Conservation (phyloP, 2,113 vertebrate genomes). For the Psittacus erithacus region DNA sequence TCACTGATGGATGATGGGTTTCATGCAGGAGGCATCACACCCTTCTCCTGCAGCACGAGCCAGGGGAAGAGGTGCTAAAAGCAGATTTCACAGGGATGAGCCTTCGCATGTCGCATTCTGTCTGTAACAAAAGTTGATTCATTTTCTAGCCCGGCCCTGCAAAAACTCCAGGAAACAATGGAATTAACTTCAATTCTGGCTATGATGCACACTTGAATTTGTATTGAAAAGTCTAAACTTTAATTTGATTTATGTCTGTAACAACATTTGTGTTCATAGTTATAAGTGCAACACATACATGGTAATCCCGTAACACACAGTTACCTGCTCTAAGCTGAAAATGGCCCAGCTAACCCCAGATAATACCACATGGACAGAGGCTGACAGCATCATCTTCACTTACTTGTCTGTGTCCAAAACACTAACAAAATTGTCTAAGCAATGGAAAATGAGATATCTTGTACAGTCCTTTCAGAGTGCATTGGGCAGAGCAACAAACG, state of each 20-base stretch:
- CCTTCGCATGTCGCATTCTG: accelerated
- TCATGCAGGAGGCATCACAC: background rate
- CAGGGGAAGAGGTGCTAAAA: background rate
- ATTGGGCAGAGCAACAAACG: background rate
- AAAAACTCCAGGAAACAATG: background rate
- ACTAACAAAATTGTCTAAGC: background rate
- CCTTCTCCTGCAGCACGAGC: background rate
- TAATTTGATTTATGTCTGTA: background rate
- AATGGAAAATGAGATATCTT: background rate
- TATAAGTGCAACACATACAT: background rate
- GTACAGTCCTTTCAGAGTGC: background rate
- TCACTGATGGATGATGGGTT: background rate
- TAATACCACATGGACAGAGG: background rate
- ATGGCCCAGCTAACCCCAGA: background rate
- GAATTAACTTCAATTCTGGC: background rate
- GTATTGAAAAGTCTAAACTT: background rate
- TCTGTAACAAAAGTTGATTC: background rate
- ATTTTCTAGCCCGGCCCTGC: background rate
- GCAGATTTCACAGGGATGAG: background rate
- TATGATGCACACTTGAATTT: background rate
- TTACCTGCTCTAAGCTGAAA: background rate
- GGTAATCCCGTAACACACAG: background rate
- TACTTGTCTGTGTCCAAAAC: background rate
- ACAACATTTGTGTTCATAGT: background rate
- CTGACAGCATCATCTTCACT: background rate